Conservation (phyloP, 1,140 invertebrate genomes). For the Zaprionus inermis region DNA sequence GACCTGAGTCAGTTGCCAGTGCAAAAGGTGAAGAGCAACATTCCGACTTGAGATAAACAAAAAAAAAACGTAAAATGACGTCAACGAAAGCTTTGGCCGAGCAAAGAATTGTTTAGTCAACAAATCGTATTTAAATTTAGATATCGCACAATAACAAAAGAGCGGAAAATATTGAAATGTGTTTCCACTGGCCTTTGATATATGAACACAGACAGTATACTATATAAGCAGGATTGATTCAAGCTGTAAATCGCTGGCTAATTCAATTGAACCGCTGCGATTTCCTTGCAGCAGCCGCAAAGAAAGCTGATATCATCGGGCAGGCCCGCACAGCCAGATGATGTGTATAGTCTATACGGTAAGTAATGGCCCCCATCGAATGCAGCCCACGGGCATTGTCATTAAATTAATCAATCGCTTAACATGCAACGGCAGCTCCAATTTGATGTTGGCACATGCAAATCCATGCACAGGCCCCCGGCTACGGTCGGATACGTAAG, state of each 20-base stretch:
- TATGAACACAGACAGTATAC: constrained; percentile 3
- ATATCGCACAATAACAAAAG: constrained; percentile 52
- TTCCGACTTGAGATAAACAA: background rate
- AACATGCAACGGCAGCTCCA: constrained; percentile 62
- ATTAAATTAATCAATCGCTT: constrained; percentile 79
- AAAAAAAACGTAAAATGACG: constrained; percentile 45
- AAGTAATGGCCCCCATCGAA: background rate
- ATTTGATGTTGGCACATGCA: constrained; percentile 73
- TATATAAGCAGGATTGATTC: constrained; percentile 26
- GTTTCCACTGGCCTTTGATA: background rate
- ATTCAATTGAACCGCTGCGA: constrained; percentile 32
- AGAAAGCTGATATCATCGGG: constrained; percentile 15
- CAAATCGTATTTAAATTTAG: constrained; percentile 53
- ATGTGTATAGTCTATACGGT: constrained; percentile 36
- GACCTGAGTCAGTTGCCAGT: constrained; percentile 24
- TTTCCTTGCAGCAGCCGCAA: constrained; percentile 3
- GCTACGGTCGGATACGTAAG: constrained; percentile 24
- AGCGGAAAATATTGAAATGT: constrained; percentile 17
- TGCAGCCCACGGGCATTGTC: constrained; percentile 66
- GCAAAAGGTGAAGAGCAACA: constrained; percentile 27
- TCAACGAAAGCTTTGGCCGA: constrained; percentile 37
- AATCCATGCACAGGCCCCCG: constrained; percentile 42
- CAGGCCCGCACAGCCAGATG: constrained; percentile 2
- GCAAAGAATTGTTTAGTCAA: constrained; percentile 56
- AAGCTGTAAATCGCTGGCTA: constrained; percentile 7